Base-by-base conservation (phyloP, 1,140 invertebrate genomes). In the Cydia splendana region DNA sequence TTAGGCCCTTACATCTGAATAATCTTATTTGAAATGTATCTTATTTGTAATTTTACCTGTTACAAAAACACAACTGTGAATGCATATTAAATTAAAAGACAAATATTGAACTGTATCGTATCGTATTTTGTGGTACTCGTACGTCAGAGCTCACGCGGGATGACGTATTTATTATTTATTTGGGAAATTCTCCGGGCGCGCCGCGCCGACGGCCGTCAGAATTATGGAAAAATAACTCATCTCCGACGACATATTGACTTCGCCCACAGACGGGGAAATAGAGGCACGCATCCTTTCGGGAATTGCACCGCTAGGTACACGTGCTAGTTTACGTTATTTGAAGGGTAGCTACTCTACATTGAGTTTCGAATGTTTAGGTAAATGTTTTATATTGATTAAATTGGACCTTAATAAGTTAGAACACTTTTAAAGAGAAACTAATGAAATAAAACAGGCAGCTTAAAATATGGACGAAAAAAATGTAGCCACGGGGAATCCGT, bases 91-190 rank as follows among this genome's bases (percentile, higher is more conserved):
- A 87, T 83, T 82, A 79, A 74, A 83, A 86, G 82, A 84, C 82
- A 85, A 87, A 85, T 81, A 82, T 71, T 62, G 51, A 62, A 20
- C 78, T 78, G 80, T 81, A 82, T 77, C 78, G 79, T 62, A 24
- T 9, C 81, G 77, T 80, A 79, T 82, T 80, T 80, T 81, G 80
- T 80, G 65, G 62, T 34, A 53, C 78, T 79, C 77, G 57, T 62
- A 80, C 78, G 84, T 84, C 82, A 85, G 76, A 75, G 78, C 77
- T 77, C 51, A 77, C 81, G 74, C 75, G 78, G 76, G 79, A 79
- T 85, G 88, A 91, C 84, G 84, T 91, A 91, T 92, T 91, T 92
- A 92, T 92, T 91, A 92, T 92, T 90, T 92, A 92, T 92, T 92
- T 91, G 91, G 90, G 87, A 92, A 71, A 90, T 89, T 86, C 88